Evolutionary conservation across 2,797 vertebrate species (phyloP), one percentile per base, ranked within the genome.

Genomic region (Ispidina picta): DNA sequence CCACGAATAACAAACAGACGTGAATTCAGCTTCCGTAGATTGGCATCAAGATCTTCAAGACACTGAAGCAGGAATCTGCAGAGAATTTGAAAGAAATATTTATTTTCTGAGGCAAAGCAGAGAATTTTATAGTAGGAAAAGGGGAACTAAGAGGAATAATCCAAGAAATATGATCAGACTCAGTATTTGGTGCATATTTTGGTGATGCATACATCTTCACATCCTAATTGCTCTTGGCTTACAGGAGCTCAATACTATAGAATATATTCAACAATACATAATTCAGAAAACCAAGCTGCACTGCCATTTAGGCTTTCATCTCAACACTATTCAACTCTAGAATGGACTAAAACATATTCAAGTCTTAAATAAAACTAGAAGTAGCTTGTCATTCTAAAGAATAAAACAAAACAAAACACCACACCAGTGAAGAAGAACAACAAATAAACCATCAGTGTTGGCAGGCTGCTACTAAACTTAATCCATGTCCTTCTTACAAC

Each of bases 1-100:
- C 99, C 99, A 95, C 98, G 98, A 96, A 99, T 99, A 83, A 99
- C 99, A 97, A 99, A 99, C 75, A 99, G 94, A 65, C 98, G 98
- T 52, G 98, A 99, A 96, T 99, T 99, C 90, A 99, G 97, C 96
- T 99, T 99, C 80, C 98, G 98, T 70, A 99, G 97, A 95, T 98
- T 99, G 92, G 98, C 97, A 90, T 99, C 99, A 93, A 99, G 97
- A 93, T 99, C 99, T 90, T 99, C 99, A 68, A 99, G 98, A 98
- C 98, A 99, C 0, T 99, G 98, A 96, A 99, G 98, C 92, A 99
- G 97, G 97, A 99, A 99, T 94, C 98, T 99, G 93, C 41, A 92
- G 43, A 73, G 21, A 86, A 91, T 74, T 41, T 59, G n/a, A 92
- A 93, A 86, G 16, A 18, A 82, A 58, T 5, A 39, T 29, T 88